phyloP scores from a whole-genome alignment of 2,888 invertebrate genomes.

The Coremacera marginata region DNA sequence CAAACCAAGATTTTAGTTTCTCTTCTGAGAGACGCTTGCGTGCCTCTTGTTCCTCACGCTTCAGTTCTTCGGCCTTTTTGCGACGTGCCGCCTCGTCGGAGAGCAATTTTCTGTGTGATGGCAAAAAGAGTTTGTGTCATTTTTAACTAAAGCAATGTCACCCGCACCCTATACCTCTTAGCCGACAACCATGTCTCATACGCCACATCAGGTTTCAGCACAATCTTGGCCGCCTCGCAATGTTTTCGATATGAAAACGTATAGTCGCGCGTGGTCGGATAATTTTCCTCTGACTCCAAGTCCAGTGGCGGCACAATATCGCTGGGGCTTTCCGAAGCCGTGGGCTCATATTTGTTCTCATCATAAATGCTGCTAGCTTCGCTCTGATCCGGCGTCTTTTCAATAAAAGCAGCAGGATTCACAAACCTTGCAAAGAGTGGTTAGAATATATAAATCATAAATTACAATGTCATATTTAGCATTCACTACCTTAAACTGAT shows the following conservation, averaged over 20 bases:
- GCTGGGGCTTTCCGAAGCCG: slow-evolving; percentile 46
- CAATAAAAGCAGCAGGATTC: slow-evolving; percentile 54
- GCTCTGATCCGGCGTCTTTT: slow-evolving; percentile 44
- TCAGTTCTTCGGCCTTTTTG: slow-evolving; percentile 48
- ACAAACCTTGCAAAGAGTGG: slow-evolving; percentile 48
- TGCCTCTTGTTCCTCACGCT: slow-evolving; percentile 48
- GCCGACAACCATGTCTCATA: slow-evolving; percentile 63
- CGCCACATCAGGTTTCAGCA: slow-evolving; percentile 57
- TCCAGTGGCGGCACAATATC: slow-evolving; percentile 57
- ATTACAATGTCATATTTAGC: neutral
- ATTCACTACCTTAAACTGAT: slow-evolving; percentile 45
- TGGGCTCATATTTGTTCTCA: slow-evolving; percentile 34
- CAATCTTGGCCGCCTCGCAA: slow-evolving; percentile 53
- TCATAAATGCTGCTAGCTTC: slow-evolving; percentile 39
- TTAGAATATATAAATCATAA: neutral
- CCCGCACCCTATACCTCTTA: slow-evolving; percentile 53
- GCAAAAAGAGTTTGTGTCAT: neutral
- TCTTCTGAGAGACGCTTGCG: slow-evolving; percentile 55
- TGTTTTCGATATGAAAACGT: slow-evolving; percentile 53
- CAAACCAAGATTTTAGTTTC: slow-evolving; percentile 61
- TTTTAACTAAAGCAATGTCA: neutral
- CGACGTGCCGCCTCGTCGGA: slow-evolving; percentile 51
- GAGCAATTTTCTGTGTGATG: slow-evolving; percentile 48
- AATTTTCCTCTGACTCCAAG: slow-evolving; percentile 56
- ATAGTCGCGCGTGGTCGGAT: slow-evolving; percentile 51